Evolutionary conservation across 2,113 vertebrate genomes (phyloP).

Genomic region (Noctilio leporinus): DNA sequence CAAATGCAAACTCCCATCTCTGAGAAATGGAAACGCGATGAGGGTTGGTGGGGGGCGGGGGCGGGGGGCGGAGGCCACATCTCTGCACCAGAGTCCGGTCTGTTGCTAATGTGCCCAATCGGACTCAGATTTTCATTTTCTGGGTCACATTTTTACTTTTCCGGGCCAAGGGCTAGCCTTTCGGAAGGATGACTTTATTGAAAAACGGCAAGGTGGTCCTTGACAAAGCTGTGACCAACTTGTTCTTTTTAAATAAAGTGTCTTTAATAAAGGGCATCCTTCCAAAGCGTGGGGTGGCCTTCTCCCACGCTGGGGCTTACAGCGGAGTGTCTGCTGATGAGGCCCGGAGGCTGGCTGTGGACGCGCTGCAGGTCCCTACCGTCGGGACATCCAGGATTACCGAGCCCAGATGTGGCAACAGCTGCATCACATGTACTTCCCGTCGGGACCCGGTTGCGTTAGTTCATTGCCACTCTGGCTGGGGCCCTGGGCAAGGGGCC

Average conservation of each 20-base stretch:
- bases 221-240: background rate
- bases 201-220: background rate
- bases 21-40: fast-evolving
- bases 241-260: no score
- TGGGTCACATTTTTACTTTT: background rate
- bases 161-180: background rate
- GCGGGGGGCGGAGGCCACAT: no score
- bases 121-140: background rate
- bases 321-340: background rate
- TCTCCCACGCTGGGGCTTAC: fast-evolving
- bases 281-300: background rate
- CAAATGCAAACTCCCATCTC: background rate
- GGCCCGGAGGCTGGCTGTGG: background rate
- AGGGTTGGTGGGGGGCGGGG: background rate
- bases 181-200: background rate
- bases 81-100: background rate
- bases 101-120: fast-evolving
- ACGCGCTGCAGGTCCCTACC: background rate
- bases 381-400: no score
- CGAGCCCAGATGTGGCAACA: background rate
- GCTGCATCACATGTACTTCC: background rate
- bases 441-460: background rate
- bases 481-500: background rate
- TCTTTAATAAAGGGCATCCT: no score
- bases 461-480: background rate